These are phyloP conservation scores for Drosophila anceps DNA, from an alignment of 2,888 invertebrate genomes.

Conservation along the genomic window DNA sequence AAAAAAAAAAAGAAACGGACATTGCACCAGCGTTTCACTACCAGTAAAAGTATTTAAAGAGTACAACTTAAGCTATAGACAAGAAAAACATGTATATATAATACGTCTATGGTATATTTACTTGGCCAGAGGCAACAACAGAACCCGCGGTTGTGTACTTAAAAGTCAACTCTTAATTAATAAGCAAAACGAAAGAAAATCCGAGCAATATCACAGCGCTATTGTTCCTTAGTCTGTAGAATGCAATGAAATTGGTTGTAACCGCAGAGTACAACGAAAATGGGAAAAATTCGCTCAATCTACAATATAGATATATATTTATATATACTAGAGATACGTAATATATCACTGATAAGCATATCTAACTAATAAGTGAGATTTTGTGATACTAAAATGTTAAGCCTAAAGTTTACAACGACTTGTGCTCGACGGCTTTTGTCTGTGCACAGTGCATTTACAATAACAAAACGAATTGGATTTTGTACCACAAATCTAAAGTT, in stretches of 20 bases:
- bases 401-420: conserved; percentile 76
- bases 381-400: conserved; percentile 73
- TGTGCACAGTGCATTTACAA: conserved; percentile 67
- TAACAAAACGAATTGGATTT: conserved; percentile 49
- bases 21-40: conserved; percentile 79
- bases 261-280: conserved; percentile 79
- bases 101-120: conserved; percentile 22
- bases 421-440: conserved; percentile 63
- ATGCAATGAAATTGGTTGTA: conserved; percentile 69
- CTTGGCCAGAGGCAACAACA: conserved; percentile 66
- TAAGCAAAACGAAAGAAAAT: conserved; percentile 33
- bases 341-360: conserved; percentile 67
- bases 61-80: conserved; percentile 69
- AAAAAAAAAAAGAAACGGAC: conserved; percentile 53
- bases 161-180: conserved; percentile 62
- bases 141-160: conserved; percentile 83
- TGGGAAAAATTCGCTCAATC: conserved; percentile 79
- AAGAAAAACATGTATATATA: conserved; percentile 22
- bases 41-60: conserved; percentile 78
- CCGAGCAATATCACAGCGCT: conserved; percentile 82
- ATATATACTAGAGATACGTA: conserved; percentile 46
- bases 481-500: conserved; percentile 17
- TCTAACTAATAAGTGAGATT: conserved; percentile 70
- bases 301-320: conserved; percentile 41
- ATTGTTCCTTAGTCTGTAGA: conserved; percentile 81